Conservation (phyloP, 2,797 vertebrate genomes). For the Scomberomorus guttatus region DNA sequence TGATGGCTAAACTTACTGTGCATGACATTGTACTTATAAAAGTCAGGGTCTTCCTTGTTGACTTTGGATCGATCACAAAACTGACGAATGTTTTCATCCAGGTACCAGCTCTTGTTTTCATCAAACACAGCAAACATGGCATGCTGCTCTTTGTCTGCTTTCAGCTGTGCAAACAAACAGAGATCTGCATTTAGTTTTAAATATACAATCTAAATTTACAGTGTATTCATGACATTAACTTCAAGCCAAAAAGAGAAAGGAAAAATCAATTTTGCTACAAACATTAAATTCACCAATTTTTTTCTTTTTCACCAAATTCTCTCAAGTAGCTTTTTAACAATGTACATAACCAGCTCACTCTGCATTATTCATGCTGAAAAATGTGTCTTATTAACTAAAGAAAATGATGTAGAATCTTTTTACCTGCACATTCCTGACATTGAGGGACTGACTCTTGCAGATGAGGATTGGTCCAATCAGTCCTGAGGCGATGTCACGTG, state of each 20-base stretch:
- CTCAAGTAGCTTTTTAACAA: too few relatives aligned
- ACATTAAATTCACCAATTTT: too few relatives aligned
- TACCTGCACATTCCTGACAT: conserved; percentile 93
- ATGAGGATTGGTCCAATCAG: conserved; percentile 95
- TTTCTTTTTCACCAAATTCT: too few relatives aligned
- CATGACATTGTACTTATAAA: conserved; percentile 95
- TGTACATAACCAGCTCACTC: too few relatives aligned
- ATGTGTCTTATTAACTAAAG: too few relatives aligned
- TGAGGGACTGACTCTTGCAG: conserved; percentile 94
- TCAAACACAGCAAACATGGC: conserved; percentile 92
- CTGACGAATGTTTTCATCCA: conserved; percentile 91
- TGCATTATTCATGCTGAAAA: too few relatives aligned
- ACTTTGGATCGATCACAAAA: conserved; percentile 86
- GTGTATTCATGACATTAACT: too few relatives aligned
- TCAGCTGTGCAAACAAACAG: conserved; percentile 83
- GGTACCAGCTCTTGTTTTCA: conserved; percentile 98
- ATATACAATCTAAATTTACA: neutral
- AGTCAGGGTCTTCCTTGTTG: conserved; percentile 88
- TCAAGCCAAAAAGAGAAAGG: neutral
- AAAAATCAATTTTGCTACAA: neutral
- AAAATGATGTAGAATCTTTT: neutral
- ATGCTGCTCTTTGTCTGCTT: conserved; percentile 94
- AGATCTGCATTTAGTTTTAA: neutral
- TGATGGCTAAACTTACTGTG: conserved; percentile 88
- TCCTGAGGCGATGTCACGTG: conserved; percentile 93